Conservation (phyloP, 2,113 vertebrate species). For the Origma solitaria region DNA sequence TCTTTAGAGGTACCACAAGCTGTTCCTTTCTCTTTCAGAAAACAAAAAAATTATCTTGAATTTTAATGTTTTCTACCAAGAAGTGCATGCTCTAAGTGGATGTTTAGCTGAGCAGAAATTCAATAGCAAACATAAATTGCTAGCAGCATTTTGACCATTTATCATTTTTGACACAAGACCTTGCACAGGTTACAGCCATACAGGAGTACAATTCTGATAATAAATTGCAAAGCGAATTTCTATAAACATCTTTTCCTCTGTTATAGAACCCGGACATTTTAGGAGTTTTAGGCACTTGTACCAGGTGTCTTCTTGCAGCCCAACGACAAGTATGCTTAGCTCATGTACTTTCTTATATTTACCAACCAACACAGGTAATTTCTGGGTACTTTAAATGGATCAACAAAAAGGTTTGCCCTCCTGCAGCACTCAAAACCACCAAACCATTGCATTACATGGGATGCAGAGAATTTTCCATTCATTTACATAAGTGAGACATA, state of each 20-base stretch:
- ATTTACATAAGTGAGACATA: not conserved
- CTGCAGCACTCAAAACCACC: not conserved
- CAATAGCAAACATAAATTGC: not conserved
- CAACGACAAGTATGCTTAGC: not conserved
- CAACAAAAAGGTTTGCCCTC: not conserved
- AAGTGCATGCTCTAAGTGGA: not conserved
- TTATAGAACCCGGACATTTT: not conserved
- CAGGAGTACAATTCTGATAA: not conserved
- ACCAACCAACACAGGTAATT: not conserved
- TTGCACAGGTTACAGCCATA: not conserved
- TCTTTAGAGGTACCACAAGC: conserved; percentile 29
- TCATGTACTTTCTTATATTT: not conserved
- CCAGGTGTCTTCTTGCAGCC: not conserved
- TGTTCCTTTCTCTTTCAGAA: not conserved
- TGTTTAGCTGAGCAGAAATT: not conserved
- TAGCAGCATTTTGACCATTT: not conserved
- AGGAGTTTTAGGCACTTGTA: not conserved
- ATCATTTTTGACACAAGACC: conserved; percentile 25
- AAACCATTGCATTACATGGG: fast-evolving
- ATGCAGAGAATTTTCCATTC: not conserved
- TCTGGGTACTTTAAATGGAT: not conserved
- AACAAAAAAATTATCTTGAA: not conserved
- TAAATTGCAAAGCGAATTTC: not conserved
- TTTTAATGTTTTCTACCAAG: not conserved
- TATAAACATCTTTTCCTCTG: not conserved